Evolutionary conservation across 2,113 vertebrate genomes (phyloP).

Genomic region (Eira barbara): DNA sequence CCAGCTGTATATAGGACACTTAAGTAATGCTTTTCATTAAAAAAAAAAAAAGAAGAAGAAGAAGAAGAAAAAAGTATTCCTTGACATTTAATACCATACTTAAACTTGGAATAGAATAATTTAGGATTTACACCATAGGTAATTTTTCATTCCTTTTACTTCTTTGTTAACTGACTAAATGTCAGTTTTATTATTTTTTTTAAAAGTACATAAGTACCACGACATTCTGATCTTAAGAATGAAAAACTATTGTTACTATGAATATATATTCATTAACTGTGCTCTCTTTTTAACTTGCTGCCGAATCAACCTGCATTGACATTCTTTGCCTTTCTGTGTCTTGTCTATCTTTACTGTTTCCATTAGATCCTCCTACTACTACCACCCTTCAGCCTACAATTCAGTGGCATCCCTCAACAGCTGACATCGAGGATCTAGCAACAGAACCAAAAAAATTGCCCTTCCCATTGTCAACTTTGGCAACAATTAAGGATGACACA

Average conservation of each 20-base stretch:
- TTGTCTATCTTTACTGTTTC: slow-evolving; percentile 89
- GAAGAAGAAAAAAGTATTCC: neutral
- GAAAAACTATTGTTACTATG: slow-evolving; percentile 84
- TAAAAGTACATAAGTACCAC: neutral
- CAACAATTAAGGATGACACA: slow-evolving; percentile 87
- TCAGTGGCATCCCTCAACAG: slow-evolving; percentile 84
- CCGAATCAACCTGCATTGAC: slow-evolving; percentile 93
- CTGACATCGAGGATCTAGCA: slow-evolving; percentile 86
- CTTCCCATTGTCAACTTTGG: slow-evolving; percentile 90
- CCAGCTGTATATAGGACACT: neutral
- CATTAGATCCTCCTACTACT: slow-evolving; percentile 98
- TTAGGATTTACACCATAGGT: neutral
- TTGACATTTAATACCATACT: neutral
- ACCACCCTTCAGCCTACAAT: slow-evolving; percentile 90
- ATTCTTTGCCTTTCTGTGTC: slow-evolving; percentile 94
- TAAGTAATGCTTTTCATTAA: slow-evolving; percentile 6
- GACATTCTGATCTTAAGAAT: slow-evolving; percentile 78
- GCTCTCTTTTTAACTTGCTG: slow-evolving; percentile 88
- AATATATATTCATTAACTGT: slow-evolving; percentile 82
- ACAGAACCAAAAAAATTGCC: slow-evolving; percentile 84
- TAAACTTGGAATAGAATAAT: slow-evolving; percentile 3
- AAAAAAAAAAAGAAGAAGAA: neutral
- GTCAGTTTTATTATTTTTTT: slow-evolving; percentile 46
- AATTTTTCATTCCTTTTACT: slow-evolving; percentile 26
- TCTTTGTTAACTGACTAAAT: slow-evolving; percentile 44